Evolutionary conservation across 2,797 vertebrate genomes (phyloP), one percentile per base, ranked within the genome.

Genomic region (Halcyon chelicuti): DNA sequence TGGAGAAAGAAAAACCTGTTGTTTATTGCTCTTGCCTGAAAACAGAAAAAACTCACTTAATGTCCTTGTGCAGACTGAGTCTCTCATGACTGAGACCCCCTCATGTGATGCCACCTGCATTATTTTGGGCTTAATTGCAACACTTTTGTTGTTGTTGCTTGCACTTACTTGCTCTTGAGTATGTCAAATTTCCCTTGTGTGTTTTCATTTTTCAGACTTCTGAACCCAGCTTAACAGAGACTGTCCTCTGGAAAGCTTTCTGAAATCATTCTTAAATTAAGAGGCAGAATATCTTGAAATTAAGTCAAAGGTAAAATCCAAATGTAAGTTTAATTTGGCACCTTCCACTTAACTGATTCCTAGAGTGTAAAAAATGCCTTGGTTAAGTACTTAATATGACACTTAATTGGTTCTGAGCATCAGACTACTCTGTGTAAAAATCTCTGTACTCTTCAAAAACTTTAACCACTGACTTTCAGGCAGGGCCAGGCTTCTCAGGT

Each of bases 271-370:
- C 87, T 84, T 80, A 78, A 97, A 93, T 95, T 94, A 86, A 0
- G 21, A 65, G 76, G 72, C 78, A 75, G 93, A 95, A 96, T 97
- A 93, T 96, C 90, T 77, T 82, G 77, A 95, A 96, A 96, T 96
- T 95, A 96, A 94, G 87, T 88, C 73, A 91, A 87, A 17, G n/a
- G 89, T 82, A 96, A 96, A 96, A 89, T 90, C 96, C 65, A 91
- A 93, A 95, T 82, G 67, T 86, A 91, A 93, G 47, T 95, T 96
- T 96, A 92, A 97, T 94, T 97, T 95, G 94, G 81, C 85, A 96
- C 89, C 88, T 97, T 97, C 88, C 89, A 95, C 70, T 97, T 96
- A 96, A 82, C 93, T 83, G 92, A 92, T 90, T 94, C 91, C 51
- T 89, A 89, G 62, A n/a, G 73, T 74, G 85, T 61, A 86, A 94